phyloP scores from a whole-genome alignment of 2,797 vertebrate genomes.

The Australoheros facetus region DNA sequence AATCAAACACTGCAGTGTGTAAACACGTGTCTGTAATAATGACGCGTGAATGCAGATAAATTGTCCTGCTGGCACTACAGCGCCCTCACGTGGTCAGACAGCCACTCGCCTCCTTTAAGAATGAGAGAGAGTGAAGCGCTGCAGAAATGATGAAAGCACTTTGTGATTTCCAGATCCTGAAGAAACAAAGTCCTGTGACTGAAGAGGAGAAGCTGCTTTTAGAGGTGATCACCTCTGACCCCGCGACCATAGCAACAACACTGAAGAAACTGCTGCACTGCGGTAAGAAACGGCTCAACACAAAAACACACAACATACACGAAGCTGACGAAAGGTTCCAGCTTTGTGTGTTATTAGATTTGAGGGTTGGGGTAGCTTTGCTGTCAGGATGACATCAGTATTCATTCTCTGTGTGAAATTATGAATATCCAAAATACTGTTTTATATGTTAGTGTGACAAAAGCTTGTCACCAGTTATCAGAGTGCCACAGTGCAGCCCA shows the following conservation, averaged over 20 bases:
- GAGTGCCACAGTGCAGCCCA: too few relatives aligned
- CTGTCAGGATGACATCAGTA: background rate
- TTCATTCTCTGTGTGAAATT: background rate
- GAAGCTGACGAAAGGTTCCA: fast-evolving
- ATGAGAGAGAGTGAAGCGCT: background rate
- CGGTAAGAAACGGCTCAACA: conserved; percentile 54
- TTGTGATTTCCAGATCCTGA: conserved; percentile 62
- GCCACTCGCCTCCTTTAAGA: background rate
- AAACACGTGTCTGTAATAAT: background rate
- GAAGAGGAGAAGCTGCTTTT: conserved; percentile 72
- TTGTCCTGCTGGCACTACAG: background rate
- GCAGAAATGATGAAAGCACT: background rate
- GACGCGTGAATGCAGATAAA: background rate
- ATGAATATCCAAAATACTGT: background rate
- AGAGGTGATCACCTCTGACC: conserved; percentile 56
- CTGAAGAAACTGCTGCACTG: conserved; percentile 74
- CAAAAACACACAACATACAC: background rate
- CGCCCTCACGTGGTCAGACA: background rate
- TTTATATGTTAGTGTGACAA: too few relatives aligned
- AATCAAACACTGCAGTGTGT: background rate
- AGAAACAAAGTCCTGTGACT: conserved; percentile 50
- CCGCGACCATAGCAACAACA: conserved; percentile 32
- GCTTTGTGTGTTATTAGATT: background rate
- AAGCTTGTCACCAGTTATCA: too few relatives aligned
- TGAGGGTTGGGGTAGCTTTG: fast-evolving